Evolutionary conservation across 1,140 invertebrate genomes (phyloP).

Genomic region (Copidosoma floridanum): DNA sequence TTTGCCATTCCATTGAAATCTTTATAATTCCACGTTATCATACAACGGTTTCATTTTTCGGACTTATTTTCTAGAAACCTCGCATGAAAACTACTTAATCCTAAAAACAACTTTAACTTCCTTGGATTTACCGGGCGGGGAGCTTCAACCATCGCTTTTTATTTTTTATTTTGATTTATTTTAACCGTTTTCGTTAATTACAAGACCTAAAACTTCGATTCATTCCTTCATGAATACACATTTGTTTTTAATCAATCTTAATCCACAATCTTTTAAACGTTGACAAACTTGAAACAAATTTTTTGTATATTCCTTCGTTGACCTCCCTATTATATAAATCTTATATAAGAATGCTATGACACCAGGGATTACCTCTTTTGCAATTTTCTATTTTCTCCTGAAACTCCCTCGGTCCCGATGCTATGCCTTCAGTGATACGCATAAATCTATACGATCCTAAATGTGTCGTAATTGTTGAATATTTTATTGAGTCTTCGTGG

Average conservation of each 20-base stretch:
- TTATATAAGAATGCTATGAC: too few relatives aligned
- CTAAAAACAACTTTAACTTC: not conserved
- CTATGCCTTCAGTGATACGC: slow-evolving; percentile 45
- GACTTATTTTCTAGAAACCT: slow-evolving; percentile 22
- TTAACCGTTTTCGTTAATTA: not conserved
- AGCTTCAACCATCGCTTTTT: not conserved
- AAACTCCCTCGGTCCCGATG: slow-evolving; percentile 38
- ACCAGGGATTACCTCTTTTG: too few relatives aligned
- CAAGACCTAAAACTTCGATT: not conserved
- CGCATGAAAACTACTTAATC: slow-evolving; percentile 16
- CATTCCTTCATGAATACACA: not conserved
- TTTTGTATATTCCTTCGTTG: not conserved
- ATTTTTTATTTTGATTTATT: not conserved
- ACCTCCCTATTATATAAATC: not conserved
- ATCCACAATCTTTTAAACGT: not conserved
- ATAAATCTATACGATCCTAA: slow-evolving; percentile 41
- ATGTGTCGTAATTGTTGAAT: slow-evolving; percentile 18
- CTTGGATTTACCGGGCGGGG: not conserved
- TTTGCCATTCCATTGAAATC: slow-evolving; percentile 6
- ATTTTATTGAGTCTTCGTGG: not conserved
- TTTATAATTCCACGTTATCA: slow-evolving; percentile 10
- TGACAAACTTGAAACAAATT: not conserved
- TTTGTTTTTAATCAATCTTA: not conserved
- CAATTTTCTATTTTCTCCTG: slow-evolving; percentile 45
- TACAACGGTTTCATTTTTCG: slow-evolving; percentile 16